A percentile compares a stretch with the other conserved stretches of the same genome.
These are phyloP conservation scores for Balearica regulorum DNA, from an alignment of 2,797 vertebrate species.

Conservation along the genomic window DNA sequence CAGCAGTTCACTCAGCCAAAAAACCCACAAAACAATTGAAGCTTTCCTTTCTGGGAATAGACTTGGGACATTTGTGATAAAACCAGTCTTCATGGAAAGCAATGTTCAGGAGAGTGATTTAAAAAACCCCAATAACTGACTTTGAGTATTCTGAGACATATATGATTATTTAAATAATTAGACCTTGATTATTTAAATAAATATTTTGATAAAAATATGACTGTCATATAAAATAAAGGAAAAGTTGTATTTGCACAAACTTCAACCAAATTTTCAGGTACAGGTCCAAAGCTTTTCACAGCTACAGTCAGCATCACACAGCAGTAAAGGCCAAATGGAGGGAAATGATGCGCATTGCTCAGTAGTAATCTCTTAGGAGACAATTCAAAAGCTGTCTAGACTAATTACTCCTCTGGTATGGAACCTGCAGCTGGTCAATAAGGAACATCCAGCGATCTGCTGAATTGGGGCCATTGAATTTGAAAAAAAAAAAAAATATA, in stretches of 20 bases:
- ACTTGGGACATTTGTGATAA: not conserved
- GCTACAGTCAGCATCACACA: not conserved
- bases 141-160: not conserved
- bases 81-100: not conserved
- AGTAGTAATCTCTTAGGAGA: not conserved
- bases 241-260: not conserved
- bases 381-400: not conserved
- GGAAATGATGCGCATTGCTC: not conserved
- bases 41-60: not conserved
- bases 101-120: not conserved
- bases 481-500: too few relatives aligned
- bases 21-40: not conserved
- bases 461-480: not conserved
- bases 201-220: not conserved
- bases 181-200: not conserved
- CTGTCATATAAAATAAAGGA: not conserved
- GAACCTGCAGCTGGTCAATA: not conserved
- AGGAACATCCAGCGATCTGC: not conserved
- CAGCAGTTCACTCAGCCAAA: not conserved
- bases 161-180: too few relatives aligned
- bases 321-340: not conserved
- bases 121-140: fast-evolving
- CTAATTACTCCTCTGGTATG: not conserved
- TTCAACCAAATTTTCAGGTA: not conserved
- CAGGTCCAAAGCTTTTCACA: not conserved